Conservation (phyloP, 2,113 vertebrate genomes). For the Megaceryle torquata region DNA sequence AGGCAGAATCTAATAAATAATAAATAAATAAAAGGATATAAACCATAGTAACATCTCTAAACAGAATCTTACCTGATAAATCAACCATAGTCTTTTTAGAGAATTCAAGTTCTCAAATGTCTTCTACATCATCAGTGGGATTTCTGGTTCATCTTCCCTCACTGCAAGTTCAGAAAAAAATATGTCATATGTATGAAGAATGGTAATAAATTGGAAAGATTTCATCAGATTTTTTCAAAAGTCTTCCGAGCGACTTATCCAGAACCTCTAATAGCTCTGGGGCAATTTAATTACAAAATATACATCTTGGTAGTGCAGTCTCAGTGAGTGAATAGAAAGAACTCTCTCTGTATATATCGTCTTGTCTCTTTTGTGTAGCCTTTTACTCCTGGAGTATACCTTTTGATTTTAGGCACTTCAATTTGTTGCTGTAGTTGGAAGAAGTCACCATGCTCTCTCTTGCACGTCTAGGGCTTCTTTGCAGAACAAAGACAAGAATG, state of each 20-base stretch:
- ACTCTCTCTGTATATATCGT: background rate
- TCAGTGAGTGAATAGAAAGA: background rate
- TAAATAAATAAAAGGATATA: too few species aligned
- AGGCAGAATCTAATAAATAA: background rate
- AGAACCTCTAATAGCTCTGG: background rate
- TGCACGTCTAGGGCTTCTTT: background rate
- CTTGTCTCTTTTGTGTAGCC: background rate
- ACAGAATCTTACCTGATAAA: background rate
- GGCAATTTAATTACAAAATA: background rate
- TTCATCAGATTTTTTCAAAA: background rate
- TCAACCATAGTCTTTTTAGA: background rate
- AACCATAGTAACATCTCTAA: background rate
- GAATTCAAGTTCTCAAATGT: background rate
- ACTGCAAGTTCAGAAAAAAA: background rate
- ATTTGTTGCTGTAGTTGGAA: background rate
- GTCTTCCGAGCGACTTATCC: background rate
- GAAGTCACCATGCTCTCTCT: background rate
- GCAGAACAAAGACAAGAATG: background rate
- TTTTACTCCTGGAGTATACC: background rate
- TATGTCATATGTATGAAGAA: background rate
- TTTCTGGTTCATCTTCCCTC: background rate
- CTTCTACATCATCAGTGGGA: background rate
- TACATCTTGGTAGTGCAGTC: background rate
- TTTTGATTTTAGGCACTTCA: background rate
- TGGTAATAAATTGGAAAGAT: background rate